A percentile compares a stretch with the other conserved stretches of the same genome.
These are phyloP conservation scores for Lottia gigantea DNA, from an alignment of 2,888 invertebrate genomes.

Conservation along the genomic window DNA sequence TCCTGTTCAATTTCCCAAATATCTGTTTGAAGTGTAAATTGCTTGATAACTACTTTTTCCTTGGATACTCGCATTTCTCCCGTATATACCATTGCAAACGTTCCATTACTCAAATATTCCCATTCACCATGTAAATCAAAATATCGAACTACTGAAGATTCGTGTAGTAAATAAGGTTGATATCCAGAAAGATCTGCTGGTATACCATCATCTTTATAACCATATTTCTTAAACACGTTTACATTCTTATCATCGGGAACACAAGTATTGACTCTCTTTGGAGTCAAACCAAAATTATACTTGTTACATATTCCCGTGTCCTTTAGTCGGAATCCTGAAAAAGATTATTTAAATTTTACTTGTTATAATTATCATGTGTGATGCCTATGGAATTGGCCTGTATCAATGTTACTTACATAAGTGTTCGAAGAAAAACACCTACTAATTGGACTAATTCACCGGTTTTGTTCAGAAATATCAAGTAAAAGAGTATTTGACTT, in stretches of 20 bases:
- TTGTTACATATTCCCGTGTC: no score
- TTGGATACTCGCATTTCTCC: background rate
- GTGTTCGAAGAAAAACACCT: no score
- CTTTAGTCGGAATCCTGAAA: no score
- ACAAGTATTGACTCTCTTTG: background rate
- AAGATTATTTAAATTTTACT: no score
- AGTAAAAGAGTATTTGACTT: no score
- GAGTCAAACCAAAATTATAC: no score
- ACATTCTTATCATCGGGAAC: background rate
- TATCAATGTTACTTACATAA: no score
- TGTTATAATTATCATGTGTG: no score
- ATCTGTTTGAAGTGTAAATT: background rate
- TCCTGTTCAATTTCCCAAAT: background rate
- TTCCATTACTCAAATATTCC: constrained; percentile 12
- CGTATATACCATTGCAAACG: constrained; percentile 12
- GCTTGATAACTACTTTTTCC: constrained; percentile 13
- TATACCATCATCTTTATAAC: background rate
- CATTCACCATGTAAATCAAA: constrained; percentile 11
- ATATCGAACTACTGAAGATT: constrained; percentile 6
- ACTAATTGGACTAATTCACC: no score
- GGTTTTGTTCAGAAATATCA: no score
- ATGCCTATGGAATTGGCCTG: no score
- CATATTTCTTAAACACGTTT: constrained; percentile 5
- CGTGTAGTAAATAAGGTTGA: constrained; percentile 11
- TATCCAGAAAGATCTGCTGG: constrained; percentile 8